phyloP scores from a whole-genome alignment of 2,113 vertebrate species.

The Natator depressus region DNA sequence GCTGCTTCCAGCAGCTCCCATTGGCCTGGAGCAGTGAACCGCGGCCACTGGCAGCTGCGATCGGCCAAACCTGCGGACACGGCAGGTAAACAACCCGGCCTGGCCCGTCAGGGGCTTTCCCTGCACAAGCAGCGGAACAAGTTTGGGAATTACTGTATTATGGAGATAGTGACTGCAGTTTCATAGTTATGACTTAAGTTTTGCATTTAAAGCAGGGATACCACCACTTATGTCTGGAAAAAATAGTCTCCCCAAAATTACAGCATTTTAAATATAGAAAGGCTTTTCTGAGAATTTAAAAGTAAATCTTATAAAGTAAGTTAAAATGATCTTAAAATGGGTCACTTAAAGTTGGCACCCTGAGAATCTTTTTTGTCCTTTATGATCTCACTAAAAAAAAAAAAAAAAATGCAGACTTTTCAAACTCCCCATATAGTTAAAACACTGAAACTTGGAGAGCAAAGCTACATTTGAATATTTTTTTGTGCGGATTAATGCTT shows the following conservation, averaged over 20 bases:
- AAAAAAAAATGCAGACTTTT: background rate
- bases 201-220: background rate
- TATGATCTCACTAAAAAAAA: background rate
- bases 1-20: too few species aligned
- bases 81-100: too few species aligned
- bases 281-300: background rate
- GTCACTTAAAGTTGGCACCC: background rate
- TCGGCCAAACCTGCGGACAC: too few species aligned
- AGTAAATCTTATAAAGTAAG: background rate
- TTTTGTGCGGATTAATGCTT: background rate
- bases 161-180: background rate
- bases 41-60: too few species aligned
- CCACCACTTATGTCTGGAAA: background rate
- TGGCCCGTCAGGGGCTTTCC: too few species aligned
- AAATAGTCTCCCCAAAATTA: background rate
- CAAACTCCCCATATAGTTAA: background rate
- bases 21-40: too few species aligned
- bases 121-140: too few species aligned
- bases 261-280: background rate
- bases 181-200: background rate
- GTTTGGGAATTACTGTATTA: background rate
- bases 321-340: background rate
- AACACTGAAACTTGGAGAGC: background rate
- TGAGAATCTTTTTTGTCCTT: background rate
- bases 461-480: background rate